Evolutionary conservation across 2,113 vertebrate species (phyloP), one percentile per base, ranked within the genome.

Genomic region (Erythrocercus mccallii): DNA sequence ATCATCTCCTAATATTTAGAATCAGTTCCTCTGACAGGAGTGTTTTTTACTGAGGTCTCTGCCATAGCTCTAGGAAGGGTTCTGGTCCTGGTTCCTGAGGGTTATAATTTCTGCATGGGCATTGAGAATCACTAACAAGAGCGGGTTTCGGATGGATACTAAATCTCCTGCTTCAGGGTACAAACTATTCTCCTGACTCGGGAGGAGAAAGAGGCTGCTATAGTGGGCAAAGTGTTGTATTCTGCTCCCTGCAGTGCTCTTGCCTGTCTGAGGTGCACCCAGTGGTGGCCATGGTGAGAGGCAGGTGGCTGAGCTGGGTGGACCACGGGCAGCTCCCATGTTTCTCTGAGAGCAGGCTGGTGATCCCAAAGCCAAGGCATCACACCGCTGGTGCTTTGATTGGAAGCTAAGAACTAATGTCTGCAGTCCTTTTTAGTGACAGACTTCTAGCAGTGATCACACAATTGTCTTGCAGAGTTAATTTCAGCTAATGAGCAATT

Each of bases 401-500:
- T 64, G 51, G 44, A 54, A 72, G 78, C 42, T 51, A 30, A 73
- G 62, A 76, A 58, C 27, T 73, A 17, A 54, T 73, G 81, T 61
- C 78, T 74, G 45, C 61, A 47, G 54, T 87, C 50, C 17, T 50
- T 79, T 72, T 62, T 82, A 85, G 57, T 69, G 91, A 65, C 81
- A 94, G 81, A 33, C 61, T 74, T 74, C 15, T 71, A 82, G 45
- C 57, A 85, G 24, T 33, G 89, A 94, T 96, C 93, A 90, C 73
- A 94, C 81, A 87, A 92, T 30, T 42, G 70, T 64, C 84, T 87
- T 10, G 21, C 50, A 42, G 70, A 61, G 78, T 82, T 95, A 61
- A 94, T 95, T 96, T 87, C 1, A 4, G 53, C 93, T 95, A 92
- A 95, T 69, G 91, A 94, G 83, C 77, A 94, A 89, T 94, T 94